phyloP scores from a whole-genome alignment of 2,888 invertebrate species.

The Lepidocyrtinus sp. region DNA sequence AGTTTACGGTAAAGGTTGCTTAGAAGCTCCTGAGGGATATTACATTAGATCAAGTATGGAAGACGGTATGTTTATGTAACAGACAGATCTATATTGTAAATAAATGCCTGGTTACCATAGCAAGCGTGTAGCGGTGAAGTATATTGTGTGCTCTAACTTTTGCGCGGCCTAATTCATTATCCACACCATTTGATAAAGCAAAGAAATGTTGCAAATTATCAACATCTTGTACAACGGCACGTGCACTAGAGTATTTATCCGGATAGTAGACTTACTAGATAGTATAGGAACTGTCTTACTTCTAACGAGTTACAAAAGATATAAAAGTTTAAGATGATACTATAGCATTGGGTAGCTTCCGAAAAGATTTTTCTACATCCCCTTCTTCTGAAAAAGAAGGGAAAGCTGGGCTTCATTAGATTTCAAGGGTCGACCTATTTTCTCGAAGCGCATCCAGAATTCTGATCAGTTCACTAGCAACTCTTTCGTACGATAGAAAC shows the following conservation, averaged over 20 bases:
- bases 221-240: neutral
- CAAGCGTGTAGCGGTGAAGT: neutral
- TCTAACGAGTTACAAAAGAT: slow-evolving; percentile 16
- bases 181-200: neutral
- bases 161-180: neutral
- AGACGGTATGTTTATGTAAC: too few species aligned
- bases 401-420: slow-evolving; percentile 44
- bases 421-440: slow-evolving; percentile 56
- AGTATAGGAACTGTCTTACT: neutral
- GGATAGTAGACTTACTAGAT: too few species aligned
- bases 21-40: neutral
- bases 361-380: slow-evolving; percentile 7
- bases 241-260: neutral
- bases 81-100: too few species aligned
- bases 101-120: too few species aligned
- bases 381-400: neutral
- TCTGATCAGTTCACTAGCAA: slow-evolving; percentile 24
- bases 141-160: neutral
- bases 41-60: too few species aligned
- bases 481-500: neutral
- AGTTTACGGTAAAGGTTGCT: neutral
- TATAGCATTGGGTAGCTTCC: slow-evolving; percentile 44
- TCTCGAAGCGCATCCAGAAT: slow-evolving; percentile 35
- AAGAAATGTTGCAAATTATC: neutral
- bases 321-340: slow-evolving; percentile 17